Base-by-base conservation (phyloP, 1,140 invertebrate species). In the Magallana gigas region DNA sequence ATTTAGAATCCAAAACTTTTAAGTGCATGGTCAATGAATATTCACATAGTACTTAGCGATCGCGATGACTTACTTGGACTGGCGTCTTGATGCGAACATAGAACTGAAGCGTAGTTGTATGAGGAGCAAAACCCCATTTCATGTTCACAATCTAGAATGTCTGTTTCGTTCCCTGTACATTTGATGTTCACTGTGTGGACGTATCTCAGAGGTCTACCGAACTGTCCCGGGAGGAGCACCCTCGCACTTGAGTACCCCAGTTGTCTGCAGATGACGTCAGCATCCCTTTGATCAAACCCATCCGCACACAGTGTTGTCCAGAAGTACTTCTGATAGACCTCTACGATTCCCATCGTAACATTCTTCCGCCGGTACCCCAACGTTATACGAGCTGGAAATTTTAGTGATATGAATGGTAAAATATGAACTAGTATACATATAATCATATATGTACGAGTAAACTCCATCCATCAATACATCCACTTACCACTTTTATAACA, bases 221-320 rank as follows among this genome's bases (percentile, higher is more conserved):
- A 91, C 62, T 57, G 82, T 64, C 88, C 89, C 57, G 91, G 84
- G 14, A 88, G 87, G 5, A 92, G 86, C 23, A 90, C 71, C 48
- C 89, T 90, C 36, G 86, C 88, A 64, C 90, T 59, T 5, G 59
- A 68, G 87, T 91, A 93, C 95, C 93, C 94, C 7, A 94, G 86
- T 84, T 93, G 92, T 58, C 82, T 84, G 85, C 94, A 94, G 1
- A 92, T 91, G 56, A 94, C 91, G 11, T 62, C 62, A 11, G 93
- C 93, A 57, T 93, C 91, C 0, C 18, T 83, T 5, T 89, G 60
- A 81, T 91, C 92, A 90, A 94, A 94, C 9, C 87, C 82, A 64
- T 92, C 88, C 5, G 88, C 90, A 87, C 93, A 94, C 12, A 93
- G 89, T 6, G 89, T 92, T 9, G 90, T 90, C 94, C 93, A 93